Conservation (phyloP, 2,888 invertebrate genomes). For the Blastobasis lacticolella region DNA sequence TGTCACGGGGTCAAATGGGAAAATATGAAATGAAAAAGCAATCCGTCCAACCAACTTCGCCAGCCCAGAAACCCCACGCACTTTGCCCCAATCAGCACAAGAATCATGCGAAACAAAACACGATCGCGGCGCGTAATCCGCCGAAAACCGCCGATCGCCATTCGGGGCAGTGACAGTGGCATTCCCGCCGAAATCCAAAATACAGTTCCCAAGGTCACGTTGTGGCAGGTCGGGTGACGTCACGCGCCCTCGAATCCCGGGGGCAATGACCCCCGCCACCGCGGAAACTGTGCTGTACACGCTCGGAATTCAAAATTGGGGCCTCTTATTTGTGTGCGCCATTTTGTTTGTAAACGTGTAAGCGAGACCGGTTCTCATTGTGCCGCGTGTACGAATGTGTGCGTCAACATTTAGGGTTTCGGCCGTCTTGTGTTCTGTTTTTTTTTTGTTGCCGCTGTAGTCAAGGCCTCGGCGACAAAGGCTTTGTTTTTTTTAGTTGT, state of each 20-base stretch:
- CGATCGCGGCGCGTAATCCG: too few relatives aligned
- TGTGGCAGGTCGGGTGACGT: conserved; percentile 71
- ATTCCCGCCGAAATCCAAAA: conserved; percentile 17
- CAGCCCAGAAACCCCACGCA: too few relatives aligned
- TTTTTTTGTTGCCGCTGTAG: not conserved
- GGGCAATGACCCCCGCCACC: conserved; percentile 60
- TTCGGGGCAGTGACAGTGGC: not conserved
- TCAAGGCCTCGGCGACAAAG: not conserved
- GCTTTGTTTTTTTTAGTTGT: not conserved
- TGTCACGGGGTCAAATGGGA: too few relatives aligned
- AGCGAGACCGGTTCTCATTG: conserved; percentile 10
- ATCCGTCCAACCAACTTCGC: too few relatives aligned
- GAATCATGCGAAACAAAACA: too few relatives aligned
- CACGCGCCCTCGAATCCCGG: conserved; percentile 66
- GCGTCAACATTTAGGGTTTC: conserved; percentile 32
- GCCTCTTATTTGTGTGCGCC: conserved; percentile 48
- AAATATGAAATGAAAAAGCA: too few relatives aligned
- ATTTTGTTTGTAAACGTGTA: too few relatives aligned
- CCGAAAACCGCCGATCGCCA: not conserved
- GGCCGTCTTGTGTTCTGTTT: conserved; percentile 2
- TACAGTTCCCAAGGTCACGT: conserved; percentile 54
- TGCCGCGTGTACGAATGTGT: conserved; percentile 25
- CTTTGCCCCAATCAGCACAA: too few relatives aligned
- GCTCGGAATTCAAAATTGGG: conserved; percentile 69
- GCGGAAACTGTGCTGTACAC: conserved; percentile 69